Evolutionary conservation across 1,140 invertebrate genomes (phyloP).

Genomic region (Campoletis sonorensis): DNA sequence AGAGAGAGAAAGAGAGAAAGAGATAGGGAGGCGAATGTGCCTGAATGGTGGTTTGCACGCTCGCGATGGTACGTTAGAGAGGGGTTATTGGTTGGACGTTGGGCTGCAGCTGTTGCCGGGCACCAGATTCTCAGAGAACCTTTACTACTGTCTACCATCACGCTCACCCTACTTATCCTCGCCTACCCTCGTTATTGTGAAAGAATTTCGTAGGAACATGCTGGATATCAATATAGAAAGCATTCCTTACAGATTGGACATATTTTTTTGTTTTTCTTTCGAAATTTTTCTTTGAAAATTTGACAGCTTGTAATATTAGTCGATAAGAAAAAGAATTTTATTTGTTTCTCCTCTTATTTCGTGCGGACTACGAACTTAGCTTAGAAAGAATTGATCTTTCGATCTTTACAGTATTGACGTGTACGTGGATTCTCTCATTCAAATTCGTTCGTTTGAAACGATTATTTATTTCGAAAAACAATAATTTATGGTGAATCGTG

Average conservation of each 20-base stretch:
- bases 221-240: slow-evolving; percentile 44
- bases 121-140: slow-evolving; percentile 44
- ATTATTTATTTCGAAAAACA: too few relatives aligned
- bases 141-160: slow-evolving; percentile 37
- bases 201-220: slow-evolving; percentile 9
- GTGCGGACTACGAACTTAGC: too few relatives aligned
- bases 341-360: too few relatives aligned
- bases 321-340: background rate
- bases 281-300: background rate
- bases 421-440: too few relatives aligned
- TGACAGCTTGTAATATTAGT: background rate
- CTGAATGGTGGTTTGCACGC: slow-evolving; percentile 54
- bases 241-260: slow-evolving; percentile 33
- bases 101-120: slow-evolving; percentile 38
- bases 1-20: slow-evolving; percentile 25
- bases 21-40: slow-evolving; percentile 41
- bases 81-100: slow-evolving; percentile 55
- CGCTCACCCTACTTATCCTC: slow-evolving; percentile 30
- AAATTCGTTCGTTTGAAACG: too few relatives aligned
- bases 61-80: slow-evolving; percentile 52
- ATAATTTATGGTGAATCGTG: too few relatives aligned
- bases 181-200: slow-evolving; percentile 30
- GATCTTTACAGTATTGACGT: too few relatives aligned
- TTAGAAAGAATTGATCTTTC: too few relatives aligned
- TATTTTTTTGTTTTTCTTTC: background rate